These are phyloP conservation scores for Drosophila watanabei DNA, from an alignment of 1,140 invertebrate genomes.

Conservation along the genomic window DNA sequence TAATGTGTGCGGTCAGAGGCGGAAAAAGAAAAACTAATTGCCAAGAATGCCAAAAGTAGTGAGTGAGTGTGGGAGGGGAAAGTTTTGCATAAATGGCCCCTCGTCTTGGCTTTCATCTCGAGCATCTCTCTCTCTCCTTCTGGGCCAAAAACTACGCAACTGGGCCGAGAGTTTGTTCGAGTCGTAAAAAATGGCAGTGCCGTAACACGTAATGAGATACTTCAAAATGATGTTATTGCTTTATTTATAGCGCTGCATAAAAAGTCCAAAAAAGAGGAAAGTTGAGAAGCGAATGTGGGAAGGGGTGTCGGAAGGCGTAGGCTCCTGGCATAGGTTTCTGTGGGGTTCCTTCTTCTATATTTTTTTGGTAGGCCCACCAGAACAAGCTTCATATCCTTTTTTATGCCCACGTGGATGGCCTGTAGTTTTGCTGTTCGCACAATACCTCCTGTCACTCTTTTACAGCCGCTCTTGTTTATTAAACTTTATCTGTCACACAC, in stretches of 20 bases:
- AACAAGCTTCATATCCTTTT: conserved; percentile 38
- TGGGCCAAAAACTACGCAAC: conserved; percentile 59
- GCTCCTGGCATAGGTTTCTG: conserved; percentile 37
- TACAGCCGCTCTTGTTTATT: conserved; percentile 56
- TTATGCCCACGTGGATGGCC: conserved; percentile 48
- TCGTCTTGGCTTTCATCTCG: conserved; percentile 54
- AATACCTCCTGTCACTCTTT: conserved; percentile 38
- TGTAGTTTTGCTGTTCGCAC: conserved; percentile 47
- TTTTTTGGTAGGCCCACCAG: neutral
- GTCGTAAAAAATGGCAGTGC: conserved; percentile 77
- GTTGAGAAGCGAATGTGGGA: conserved; percentile 3
- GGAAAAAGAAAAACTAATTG: conserved; percentile 66
- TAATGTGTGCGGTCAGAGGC: conserved; percentile 53
- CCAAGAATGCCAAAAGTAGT: conserved; percentile 34
- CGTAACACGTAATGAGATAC: conserved; percentile 82
- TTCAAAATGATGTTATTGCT: conserved; percentile 84
- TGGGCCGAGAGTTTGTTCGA: conserved; percentile 23
- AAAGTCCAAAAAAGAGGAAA: conserved; percentile 35
- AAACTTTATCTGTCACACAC: conserved; percentile 56
- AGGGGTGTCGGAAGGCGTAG: neutral
- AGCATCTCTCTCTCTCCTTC: conserved; percentile 37
- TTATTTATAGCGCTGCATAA: conserved; percentile 79
- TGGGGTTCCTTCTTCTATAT: conserved; percentile 14
- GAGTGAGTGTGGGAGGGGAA: conserved; percentile 35
- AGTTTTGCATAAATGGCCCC: conserved; percentile 77